Conservation (phyloP, 2,797 vertebrate genomes). For the Rhinella marina region DNA sequence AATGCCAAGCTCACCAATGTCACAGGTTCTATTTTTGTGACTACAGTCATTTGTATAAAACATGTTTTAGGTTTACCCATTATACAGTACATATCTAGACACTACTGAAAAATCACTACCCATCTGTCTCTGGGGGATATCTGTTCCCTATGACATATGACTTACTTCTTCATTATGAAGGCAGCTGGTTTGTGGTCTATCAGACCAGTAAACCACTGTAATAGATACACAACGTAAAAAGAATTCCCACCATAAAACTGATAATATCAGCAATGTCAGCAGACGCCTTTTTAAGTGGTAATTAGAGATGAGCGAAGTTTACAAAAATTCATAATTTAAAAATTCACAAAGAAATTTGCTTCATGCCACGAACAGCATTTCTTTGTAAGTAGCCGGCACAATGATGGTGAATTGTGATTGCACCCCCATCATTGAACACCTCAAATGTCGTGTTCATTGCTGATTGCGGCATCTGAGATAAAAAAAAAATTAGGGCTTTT, state of each 20-base stretch:
- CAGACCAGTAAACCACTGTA: constrained; percentile 5
- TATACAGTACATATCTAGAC: not conserved
- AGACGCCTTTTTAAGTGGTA: not conserved
- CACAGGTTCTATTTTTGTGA: not conserved
- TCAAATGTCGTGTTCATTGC: too few species aligned
- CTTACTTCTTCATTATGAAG: constrained; percentile 51
- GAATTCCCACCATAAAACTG: not conserved
- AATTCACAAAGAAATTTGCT: too few species aligned
- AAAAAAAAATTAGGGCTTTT: too few species aligned
- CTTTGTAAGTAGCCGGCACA: too few species aligned
- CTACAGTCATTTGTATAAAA: not conserved
- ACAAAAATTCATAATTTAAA: too few species aligned
- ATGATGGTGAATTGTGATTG: too few species aligned
- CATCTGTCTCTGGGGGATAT: constrained; percentile 41
- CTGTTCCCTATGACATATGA: constrained; percentile 29
- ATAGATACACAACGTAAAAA: constrained; percentile 1
- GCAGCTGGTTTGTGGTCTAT: constrained; percentile 55
- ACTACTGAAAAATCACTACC: not conserved
- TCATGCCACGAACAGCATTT: too few species aligned
- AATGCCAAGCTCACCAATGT: not conserved
- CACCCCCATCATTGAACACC: too few species aligned
- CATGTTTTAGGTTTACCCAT: not conserved
- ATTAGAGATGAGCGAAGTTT: too few species aligned
- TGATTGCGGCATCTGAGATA: too few species aligned
- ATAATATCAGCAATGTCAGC: not conserved